A percentile compares a stretch with the other conserved stretches of the same genome.
These are phyloP conservation scores for Spheniscus mendiculus DNA, from an alignment of 2,113 vertebrate genomes.

Conservation along the genomic window DNA sequence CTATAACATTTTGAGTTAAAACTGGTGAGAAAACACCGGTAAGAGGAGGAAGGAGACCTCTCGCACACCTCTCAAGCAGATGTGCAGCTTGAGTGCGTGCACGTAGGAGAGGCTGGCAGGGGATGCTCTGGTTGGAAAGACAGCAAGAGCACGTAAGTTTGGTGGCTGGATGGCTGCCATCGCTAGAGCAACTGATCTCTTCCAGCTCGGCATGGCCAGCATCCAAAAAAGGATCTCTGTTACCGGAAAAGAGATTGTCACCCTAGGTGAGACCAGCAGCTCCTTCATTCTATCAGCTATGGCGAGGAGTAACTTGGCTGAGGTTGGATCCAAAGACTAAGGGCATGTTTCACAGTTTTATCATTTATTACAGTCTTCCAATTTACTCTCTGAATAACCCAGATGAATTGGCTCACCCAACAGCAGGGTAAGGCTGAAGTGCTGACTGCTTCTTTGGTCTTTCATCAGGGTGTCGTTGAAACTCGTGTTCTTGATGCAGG, in stretches of 20 bases:
- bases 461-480: neutral
- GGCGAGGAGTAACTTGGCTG: neutral
- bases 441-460: neutral
- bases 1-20: neutral
- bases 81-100: accelerated
- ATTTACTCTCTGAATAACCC: neutral
- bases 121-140: neutral
- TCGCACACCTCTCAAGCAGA: neutral
- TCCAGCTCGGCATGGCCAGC: neutral
- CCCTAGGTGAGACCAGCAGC: neutral
- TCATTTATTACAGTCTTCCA: neutral
- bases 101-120: neutral
- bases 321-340: neutral
- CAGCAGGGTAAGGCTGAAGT: neutral
- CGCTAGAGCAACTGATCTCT: neutral
- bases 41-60: neutral
- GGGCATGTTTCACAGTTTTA: neutral
- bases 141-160: neutral
- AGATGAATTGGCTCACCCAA: neutral
- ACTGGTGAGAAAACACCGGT: neutral
- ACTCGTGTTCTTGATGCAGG: neutral
- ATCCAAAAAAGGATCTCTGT: neutral
- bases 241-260: neutral
- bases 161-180: neutral
- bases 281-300: neutral